These are phyloP conservation scores for Rhincodon typus DNA, from an alignment of 2,797 vertebrate genomes.

Conservation along the genomic window DNA sequence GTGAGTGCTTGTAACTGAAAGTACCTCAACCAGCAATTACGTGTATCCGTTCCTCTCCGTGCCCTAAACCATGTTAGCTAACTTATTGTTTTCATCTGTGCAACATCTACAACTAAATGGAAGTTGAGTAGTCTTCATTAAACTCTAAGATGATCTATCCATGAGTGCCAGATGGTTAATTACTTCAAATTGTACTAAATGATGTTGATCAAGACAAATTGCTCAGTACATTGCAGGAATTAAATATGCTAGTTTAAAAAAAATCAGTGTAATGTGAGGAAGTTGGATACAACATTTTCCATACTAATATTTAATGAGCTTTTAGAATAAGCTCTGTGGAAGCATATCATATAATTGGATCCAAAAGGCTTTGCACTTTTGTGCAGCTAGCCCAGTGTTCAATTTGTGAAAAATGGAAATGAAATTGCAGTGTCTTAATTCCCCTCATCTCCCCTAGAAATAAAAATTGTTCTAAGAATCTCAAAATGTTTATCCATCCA, in stretches of 20 bases:
- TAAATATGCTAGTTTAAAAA: background rate
- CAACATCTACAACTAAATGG: background rate
- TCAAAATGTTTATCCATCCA: background rate
- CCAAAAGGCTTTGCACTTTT: background rate
- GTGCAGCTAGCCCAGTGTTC: too few species aligned
- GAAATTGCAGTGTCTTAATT: background rate
- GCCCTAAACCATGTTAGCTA: background rate
- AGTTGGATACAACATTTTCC: background rate
- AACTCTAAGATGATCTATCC: background rate
- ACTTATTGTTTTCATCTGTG: background rate
- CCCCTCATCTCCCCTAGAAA: too few species aligned
- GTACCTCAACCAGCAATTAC: background rate
- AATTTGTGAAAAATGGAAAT: background rate
- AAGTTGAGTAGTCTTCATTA: background rate
- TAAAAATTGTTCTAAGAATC: background rate
- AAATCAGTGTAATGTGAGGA: background rate
- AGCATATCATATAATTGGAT: background rate
- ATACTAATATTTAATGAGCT: background rate
- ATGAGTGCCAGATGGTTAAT: background rate
- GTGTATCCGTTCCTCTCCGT: background rate
- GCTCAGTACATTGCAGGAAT: background rate
- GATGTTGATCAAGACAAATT: background rate
- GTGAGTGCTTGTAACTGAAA: background rate
- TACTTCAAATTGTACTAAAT: background rate
- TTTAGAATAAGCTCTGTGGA: too few species aligned